These are phyloP conservation scores for Druon quercuslanigerum DNA, from an alignment of 1,140 invertebrate species.

Conservation along the genomic window DNA sequence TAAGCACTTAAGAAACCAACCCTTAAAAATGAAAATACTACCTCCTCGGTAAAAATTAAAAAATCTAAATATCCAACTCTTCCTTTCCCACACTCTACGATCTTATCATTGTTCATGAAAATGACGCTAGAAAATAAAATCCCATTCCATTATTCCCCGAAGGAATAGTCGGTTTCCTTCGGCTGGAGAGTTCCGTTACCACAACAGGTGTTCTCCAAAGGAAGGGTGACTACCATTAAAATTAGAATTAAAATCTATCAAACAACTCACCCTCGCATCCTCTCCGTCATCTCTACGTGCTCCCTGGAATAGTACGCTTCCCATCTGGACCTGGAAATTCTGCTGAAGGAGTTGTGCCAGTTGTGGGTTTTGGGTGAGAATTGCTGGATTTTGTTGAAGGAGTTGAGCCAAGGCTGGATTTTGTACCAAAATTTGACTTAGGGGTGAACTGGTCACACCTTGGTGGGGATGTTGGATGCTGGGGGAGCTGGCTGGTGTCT, in stretches of 20 bases:
- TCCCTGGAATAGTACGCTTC: conserved; percentile 64
- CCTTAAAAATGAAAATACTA: conserved; percentile 26
- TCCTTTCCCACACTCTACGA: conserved; percentile 24
- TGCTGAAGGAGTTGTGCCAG: conserved; percentile 70
- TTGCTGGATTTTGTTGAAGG: conserved; percentile 69
- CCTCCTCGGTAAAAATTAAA: neutral
- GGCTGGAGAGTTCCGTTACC: neutral
- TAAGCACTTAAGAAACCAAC: conserved; percentile 2
- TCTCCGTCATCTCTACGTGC: conserved; percentile 65
- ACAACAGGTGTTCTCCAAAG: conserved; percentile 46
- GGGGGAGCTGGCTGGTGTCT: conserved; percentile 40
- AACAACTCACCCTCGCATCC: conserved; percentile 65
- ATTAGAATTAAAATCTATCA: conserved; percentile 34
- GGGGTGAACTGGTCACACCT: conserved; percentile 58
- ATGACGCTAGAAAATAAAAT: conserved; percentile 11
- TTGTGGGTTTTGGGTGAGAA: conserved; percentile 69
- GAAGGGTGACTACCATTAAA: no score
- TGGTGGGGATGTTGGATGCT: conserved; percentile 52
- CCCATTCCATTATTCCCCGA: neutral
- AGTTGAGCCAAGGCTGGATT: conserved; percentile 71
- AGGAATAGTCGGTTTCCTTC: neutral
- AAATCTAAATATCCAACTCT: conserved; percentile 27
- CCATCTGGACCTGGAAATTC: conserved; percentile 73
- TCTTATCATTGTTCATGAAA: conserved; percentile 4
- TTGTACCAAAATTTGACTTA: conserved; percentile 70